Evolutionary conservation across 2,888 invertebrate genomes (phyloP).

Genomic region (Tanytarsus gracilentus): DNA sequence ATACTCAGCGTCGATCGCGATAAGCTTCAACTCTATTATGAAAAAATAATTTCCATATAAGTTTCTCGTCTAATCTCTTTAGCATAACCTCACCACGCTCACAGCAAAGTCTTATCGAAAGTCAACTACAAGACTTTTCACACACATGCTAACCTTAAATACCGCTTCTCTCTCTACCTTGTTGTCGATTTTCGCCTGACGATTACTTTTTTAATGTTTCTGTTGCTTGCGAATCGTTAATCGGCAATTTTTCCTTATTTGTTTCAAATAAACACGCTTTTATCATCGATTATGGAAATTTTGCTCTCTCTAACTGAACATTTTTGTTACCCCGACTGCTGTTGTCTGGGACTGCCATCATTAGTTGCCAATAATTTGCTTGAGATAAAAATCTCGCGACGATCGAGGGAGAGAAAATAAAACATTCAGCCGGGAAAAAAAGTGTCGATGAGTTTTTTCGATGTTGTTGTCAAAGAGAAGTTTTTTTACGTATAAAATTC

Average conservation of each 20-base stretch:
- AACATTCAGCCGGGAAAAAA: neutral
- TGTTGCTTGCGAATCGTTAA: constrained; percentile 7
- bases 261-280: constrained; percentile 1
- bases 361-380: constrained; percentile 20
- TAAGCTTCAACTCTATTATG: no score
- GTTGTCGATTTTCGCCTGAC: no score
- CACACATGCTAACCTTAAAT: no score
- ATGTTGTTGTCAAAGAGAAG: neutral
- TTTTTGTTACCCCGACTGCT: neutral
- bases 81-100: no score
- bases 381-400: constrained; percentile 11
- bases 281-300: constrained; percentile 21
- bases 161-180: no score
- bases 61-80: no score
- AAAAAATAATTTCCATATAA: no score
- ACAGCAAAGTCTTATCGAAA: no score
- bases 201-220: neutral
- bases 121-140: no score
- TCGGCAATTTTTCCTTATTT: constrained; percentile 24
- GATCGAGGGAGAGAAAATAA: neutral
- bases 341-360: neutral
- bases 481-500: constrained; percentile 9
- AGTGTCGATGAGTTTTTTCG: constrained; percentile 5
- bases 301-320: constrained; percentile 10
- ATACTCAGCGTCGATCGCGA: no score